Conservation (phyloP, 2,797 vertebrate species). For the Pagetopsis macropterus region DNA sequence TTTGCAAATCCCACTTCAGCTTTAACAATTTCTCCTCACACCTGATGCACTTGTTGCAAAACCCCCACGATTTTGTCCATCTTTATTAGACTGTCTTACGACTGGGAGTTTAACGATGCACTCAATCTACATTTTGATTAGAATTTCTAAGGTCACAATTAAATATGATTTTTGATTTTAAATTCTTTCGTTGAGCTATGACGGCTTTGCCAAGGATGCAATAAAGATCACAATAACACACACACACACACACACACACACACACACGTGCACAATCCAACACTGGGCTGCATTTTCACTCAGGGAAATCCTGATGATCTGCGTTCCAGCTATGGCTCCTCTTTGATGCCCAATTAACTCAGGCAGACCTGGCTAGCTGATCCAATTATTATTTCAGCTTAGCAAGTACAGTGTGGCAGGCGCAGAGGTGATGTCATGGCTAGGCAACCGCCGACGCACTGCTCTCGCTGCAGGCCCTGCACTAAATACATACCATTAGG, state of each 20-base stretch:
- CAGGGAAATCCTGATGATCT: slow-evolving; percentile 74
- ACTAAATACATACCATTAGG: slow-evolving; percentile 47
- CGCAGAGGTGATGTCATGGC: slow-evolving; percentile 54
- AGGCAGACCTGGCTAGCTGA: slow-evolving; percentile 77
- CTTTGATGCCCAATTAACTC: slow-evolving; percentile 82
- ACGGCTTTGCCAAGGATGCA: neutral
- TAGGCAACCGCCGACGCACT: slow-evolving; percentile 37
- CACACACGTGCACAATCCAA: slow-evolving; percentile 28
- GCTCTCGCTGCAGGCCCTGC: slow-evolving; percentile 21
- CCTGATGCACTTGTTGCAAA: slow-evolving; percentile 22
- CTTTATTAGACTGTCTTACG: slow-evolving; percentile 24
- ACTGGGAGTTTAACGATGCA: neutral
- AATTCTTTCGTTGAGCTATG: too few relatives aligned
- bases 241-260: slow-evolving; percentile 29
- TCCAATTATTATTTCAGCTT: slow-evolving; percentile 79
- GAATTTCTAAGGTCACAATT: too few relatives aligned
- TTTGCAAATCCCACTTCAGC: neutral
- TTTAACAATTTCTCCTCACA: slow-evolving; percentile 7
- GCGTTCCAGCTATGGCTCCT: slow-evolving; percentile 61
- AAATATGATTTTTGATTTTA: too few relatives aligned
- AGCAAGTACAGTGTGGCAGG: slow-evolving; percentile 55
- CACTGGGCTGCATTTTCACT: slow-evolving; percentile 54
- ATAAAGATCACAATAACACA: slow-evolving; percentile 40
- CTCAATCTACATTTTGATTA: too few relatives aligned
- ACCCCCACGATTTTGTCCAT: neutral